Evolutionary conservation across 2,888 invertebrate species (phyloP), one percentile per base, ranked within the genome.

Genomic region (Leucophora obtusa): DNA sequence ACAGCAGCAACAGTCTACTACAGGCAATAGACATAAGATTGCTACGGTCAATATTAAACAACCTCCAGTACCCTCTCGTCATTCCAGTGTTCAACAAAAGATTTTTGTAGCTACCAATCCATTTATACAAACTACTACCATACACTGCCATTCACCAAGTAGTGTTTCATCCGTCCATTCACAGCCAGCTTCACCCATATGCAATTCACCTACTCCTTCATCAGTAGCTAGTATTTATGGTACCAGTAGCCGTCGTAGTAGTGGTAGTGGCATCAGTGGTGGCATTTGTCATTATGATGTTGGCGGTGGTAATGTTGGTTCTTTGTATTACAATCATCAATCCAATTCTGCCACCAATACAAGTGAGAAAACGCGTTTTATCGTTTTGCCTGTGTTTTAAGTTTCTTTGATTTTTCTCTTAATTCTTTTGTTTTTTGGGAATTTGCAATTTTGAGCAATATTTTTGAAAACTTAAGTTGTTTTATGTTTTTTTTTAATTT

Each of bases 41-140:
- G 65, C 59, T 38, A 15, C 71, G 2, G 85, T 86, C 17, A 87
- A 66, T 66, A 35, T 71, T 54, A 77, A 88, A 10, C 89, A 89
- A 75, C 89, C 89, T 43, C 89, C 89, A 8, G 86, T 89, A 78
- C 89, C 89, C 35, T 86, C 89, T 66, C 88, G 89, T 11, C 90
- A 89, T 83, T 88, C 90, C 66, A 90, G 89, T 84, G 89, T 88
- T 65, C 90, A 90, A 82, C 90, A 90, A 84, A 90, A 90, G 85
- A 90, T 90, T 82, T 88, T 90, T 84, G 90, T 89, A 65, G 89
- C 90, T n/a, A 90, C 90, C 79, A 90, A 90, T 87, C 91, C 91
- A 70, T 90, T 90, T 79, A 89, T 90, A 83, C 90, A 90, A 79
- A 89, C 90, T 33, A 89, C 90, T 14, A 87, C 90, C 18, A 87